Percentiles rank a stretch among this genome's conserved stretches.
Conservation (phyloP, 1,140 invertebrate genomes). For the Rhagoletis zephyria region DNA sequence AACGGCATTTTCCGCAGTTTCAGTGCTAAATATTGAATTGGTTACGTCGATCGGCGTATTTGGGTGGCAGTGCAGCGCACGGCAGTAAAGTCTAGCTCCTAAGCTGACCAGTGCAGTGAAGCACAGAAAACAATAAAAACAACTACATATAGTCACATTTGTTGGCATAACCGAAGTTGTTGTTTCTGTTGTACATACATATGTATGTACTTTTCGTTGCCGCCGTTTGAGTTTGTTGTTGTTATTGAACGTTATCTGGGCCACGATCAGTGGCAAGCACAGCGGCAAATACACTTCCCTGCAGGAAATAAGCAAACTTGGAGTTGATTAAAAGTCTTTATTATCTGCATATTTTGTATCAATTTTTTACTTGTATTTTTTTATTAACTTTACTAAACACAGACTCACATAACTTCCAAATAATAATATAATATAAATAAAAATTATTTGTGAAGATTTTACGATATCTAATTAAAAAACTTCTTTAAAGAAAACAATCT, state of each 20-base stretch:
- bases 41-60: constrained; percentile 30
- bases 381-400: too few species aligned
- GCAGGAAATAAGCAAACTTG: too few species aligned
- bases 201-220: constrained; percentile 27
- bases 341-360: too few species aligned
- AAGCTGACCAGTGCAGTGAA: background rate
- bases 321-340: background rate
- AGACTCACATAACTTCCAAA: too few species aligned
- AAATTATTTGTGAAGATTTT: too few species aligned
- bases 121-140: background rate
- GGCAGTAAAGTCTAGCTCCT: background rate
- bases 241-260: constrained; percentile 41
- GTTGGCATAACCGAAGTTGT: background rate
- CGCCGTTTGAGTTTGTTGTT: background rate
- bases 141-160: background rate
- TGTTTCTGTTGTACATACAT: constrained; percentile 36
- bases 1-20: constrained; percentile 47
- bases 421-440: too few species aligned
- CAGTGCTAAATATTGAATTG: constrained; percentile 8
- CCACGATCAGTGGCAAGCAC: constrained; percentile 53
- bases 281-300: background rate
- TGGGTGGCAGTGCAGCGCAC: constrained; percentile 1
- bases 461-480: too few species aligned
- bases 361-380: too few species aligned
- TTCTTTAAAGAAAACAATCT: too few species aligned